Evolutionary conservation across 2,888 invertebrate species (phyloP).

Genomic region (Ectemnius cavifrons): DNA sequence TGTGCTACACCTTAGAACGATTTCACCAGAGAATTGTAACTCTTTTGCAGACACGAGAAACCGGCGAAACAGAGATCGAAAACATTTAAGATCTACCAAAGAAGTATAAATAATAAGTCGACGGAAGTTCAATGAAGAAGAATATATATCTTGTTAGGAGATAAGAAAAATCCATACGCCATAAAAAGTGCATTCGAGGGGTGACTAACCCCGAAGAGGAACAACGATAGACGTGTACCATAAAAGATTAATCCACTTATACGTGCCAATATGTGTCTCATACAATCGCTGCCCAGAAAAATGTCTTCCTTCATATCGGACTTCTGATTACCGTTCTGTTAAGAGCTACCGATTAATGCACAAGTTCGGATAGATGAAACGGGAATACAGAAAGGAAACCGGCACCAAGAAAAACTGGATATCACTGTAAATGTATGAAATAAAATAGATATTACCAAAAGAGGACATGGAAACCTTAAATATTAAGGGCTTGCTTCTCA

Average conservation of each 20-base stretch:
- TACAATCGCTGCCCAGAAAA: neutral
- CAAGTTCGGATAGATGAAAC: too few relatives aligned
- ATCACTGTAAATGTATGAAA: too few relatives aligned
- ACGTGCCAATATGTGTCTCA: constrained; percentile 38
- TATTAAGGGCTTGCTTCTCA: too few relatives aligned
- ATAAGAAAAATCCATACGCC: constrained; percentile 6
- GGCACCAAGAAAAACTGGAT: too few relatives aligned
- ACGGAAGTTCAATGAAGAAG: neutral
- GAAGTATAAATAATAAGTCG: too few relatives aligned
- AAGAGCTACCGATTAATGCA: constrained; percentile 1
- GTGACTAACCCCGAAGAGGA: constrained; percentile 31
- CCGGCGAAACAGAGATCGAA: neutral
- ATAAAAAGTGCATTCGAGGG: constrained; percentile 13
- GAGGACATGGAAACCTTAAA: too few relatives aligned
- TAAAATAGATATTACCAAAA: too few relatives aligned
- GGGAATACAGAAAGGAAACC: too few relatives aligned
- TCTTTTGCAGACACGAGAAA: neutral
- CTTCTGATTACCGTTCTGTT: neutral
- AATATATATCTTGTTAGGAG: too few relatives aligned
- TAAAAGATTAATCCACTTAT: constrained; percentile 33
- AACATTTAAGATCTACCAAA: neutral
- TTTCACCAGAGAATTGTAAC: constrained; percentile 28
- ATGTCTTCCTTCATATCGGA: constrained; percentile 12
- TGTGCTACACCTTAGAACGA: constrained; percentile 39
- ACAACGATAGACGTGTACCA: neutral